Evolutionary conservation across 2,113 vertebrate genomes (phyloP), one percentile per base, ranked within the genome.

Genomic region (Channa argus): DNA sequence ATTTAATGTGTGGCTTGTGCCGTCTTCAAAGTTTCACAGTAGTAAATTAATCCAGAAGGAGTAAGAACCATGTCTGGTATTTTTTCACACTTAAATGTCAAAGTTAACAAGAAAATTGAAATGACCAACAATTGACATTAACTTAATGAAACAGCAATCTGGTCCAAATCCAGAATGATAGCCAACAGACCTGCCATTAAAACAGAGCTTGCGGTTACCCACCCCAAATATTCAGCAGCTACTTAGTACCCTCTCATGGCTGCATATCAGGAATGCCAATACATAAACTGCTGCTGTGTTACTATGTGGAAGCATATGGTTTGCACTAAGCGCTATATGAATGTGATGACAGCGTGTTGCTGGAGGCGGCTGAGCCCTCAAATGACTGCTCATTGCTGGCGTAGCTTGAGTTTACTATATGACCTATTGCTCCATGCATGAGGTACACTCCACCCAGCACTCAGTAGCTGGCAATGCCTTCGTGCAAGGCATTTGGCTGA

Each of bases 201-300:
- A 74, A 77, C 0, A 2, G 5, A 77, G 38, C 46, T 3, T 56
- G 50, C 77, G 68, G 74, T 43, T 80, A 70, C 56, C 47, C 70
- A 53, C 71, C 49, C 37, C 12, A 82, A 66, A 91, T 86, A 82
- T 84, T 89, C 76, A 84, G 66, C 86, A 90, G 86, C 86, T 82
- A 77, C 84, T 92, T 87, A 72, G 62, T 69, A 41, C 49, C 67
- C 55, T 68, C 70, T 88, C 74, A 70, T 44, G 71, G 66, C 63
- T 88, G 70, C 80, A 79, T 68, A 86, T 83, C 78, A 88, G 87
- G 87, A 89, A 91, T 90, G 86, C 85, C 79, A 80, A 81, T 82
- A 79, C 88, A 90, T 83, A 82, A 91, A 86, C 83, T 83, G 85
- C 78, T 74, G 88, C 87, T 81, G 81, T 83, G 80, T 86, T 79